A percentile compares a stretch with the other conserved stretches of the same genome.
Conservation (phyloP, 2,797 vertebrate genomes). For the Crotalus adamanteus region DNA sequence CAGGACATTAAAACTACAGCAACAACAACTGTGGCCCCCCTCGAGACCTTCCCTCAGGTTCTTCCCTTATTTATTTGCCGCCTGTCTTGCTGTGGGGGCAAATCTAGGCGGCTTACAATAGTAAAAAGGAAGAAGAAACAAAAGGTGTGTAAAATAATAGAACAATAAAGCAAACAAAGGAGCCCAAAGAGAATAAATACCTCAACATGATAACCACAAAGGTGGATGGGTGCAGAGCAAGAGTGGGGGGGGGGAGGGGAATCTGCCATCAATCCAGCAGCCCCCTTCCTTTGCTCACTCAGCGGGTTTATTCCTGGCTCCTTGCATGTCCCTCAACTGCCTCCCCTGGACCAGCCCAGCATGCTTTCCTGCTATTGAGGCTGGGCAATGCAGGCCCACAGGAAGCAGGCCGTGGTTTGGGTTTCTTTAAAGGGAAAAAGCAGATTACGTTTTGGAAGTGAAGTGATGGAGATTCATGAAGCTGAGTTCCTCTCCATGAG, state of each 20-base stretch:
- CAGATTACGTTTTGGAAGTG: neutral
- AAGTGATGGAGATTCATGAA: neutral
- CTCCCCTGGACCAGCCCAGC: neutral
- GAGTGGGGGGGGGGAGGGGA: no score
- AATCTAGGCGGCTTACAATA: neutral
- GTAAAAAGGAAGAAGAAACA: neutral
- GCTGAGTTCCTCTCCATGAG: neutral
- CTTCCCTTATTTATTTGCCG: neutral
- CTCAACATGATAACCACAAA: neutral
- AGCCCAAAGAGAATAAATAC: neutral
- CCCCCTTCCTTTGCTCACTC: neutral
- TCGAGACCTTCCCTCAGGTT: neutral
- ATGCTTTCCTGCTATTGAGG: neutral
- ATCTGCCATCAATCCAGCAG: neutral
- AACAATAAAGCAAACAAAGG: neutral
- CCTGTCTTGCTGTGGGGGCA: neutral
- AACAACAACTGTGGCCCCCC: neutral
- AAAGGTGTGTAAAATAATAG: neutral
- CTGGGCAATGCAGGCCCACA: neutral
- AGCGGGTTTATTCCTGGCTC: neutral
- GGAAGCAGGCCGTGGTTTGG: neutral
- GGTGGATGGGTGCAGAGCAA: neutral
- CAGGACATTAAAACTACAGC: neutral
- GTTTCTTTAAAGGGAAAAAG: neutral
- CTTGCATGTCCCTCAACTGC: neutral